Percentiles rank a stretch among this genome's conserved stretches.
These are phyloP conservation scores for Amiota mariae DNA, from an alignment of 2,888 invertebrate genomes.

Conservation along the genomic window DNA sequence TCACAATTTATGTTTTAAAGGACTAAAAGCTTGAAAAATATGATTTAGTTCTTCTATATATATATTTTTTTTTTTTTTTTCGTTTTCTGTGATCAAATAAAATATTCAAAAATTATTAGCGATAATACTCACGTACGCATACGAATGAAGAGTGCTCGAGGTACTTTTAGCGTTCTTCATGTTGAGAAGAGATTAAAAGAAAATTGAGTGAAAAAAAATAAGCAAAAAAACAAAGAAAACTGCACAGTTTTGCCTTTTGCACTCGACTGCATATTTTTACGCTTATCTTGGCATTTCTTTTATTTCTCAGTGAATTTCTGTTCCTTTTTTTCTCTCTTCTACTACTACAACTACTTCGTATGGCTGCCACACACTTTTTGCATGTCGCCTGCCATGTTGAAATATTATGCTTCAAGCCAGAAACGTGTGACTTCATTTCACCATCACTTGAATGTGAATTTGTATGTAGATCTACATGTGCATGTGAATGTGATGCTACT, in stretches of 20 bases:
- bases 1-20: no score
- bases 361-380: constrained; percentile 47
- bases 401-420: constrained; percentile 70
- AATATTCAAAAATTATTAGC: constrained; percentile 68
- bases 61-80: no score
- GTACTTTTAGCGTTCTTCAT: no score
- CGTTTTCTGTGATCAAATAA: constrained; percentile 17
- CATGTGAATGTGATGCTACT: no score
- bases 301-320: constrained; percentile 11
- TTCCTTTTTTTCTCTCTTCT: neutral
- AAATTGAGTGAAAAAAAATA: constrained; percentile 45
- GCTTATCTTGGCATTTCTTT: constrained; percentile 55
- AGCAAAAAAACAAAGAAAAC: neutral
- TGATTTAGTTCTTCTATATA: no score
- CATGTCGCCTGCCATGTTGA: constrained; percentile 64
- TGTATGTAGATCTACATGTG: no score
- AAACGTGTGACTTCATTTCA: constrained; percentile 66
- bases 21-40: no score
- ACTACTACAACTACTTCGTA: constrained; percentile 25
- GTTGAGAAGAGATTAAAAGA: no score
- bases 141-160: constrained; percentile 41
- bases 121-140: constrained; percentile 68
- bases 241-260: constrained; percentile 41
- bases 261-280: constrained; percentile 64
- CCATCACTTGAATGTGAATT: neutral